These are phyloP conservation scores for Nylanderia fulva DNA, from an alignment of 1,140 invertebrate species.

Conservation along the genomic window DNA sequence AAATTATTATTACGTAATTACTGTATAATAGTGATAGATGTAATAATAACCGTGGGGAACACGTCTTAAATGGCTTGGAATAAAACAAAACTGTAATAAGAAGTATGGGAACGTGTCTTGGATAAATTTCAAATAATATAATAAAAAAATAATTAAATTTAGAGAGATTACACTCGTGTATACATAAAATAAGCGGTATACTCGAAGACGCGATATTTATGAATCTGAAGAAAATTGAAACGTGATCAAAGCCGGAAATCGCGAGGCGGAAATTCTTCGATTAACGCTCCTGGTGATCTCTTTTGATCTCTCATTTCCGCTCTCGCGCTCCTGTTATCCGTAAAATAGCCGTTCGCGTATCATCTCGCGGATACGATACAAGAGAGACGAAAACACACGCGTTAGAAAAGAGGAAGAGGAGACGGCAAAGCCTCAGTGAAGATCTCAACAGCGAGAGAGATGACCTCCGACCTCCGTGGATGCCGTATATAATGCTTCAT, in stretches of 20 bases:
- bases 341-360: constrained; percentile 24
- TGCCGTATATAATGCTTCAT: constrained; percentile 77
- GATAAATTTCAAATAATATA: background rate
- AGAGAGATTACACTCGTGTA: background rate
- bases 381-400: constrained; percentile 35
- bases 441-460: constrained; percentile 59
- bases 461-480: constrained; percentile 68
- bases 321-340: background rate
- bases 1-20: constrained; percentile 45
- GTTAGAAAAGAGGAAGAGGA: constrained; percentile 10
- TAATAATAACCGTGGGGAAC: background rate
- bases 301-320: background rate
- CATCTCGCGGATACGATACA: background rate
- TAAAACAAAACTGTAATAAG: background rate
- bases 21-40: constrained; percentile 25
- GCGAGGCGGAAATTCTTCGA: background rate
- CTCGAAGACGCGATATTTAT: background rate
- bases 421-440: constrained; percentile 64
- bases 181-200: too few relatives aligned
- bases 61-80: background rate
- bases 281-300: background rate
- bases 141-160: constrained; percentile 23
- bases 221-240: background rate
- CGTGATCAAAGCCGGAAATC: background rate
- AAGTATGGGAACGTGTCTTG: background rate